Conservation (phyloP, 2,113 vertebrate genomes). For the Syngnathus floridae region DNA sequence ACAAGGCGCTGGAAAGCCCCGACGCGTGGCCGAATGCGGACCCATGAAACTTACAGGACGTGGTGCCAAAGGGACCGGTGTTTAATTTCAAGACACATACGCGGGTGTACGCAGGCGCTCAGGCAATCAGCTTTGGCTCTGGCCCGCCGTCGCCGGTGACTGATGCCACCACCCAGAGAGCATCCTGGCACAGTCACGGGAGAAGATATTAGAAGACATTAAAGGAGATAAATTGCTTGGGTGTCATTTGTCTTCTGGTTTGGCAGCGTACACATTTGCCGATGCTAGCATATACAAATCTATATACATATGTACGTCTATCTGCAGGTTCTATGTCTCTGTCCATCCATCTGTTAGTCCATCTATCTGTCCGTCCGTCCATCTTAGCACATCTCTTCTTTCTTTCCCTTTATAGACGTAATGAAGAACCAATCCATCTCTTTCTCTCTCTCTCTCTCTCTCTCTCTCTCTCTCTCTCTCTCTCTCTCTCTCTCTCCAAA, state of each 20-base stretch:
- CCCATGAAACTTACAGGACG: not conserved
- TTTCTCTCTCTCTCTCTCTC: no score
- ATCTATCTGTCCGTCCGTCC: no score
- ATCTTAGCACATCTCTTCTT: not conserved
- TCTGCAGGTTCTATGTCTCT: no score
- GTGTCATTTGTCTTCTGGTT: not conserved
- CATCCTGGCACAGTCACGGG: not conserved
- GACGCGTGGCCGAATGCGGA: not conserved
- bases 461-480: not conserved
- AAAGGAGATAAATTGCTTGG: not conserved
- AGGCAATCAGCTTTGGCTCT: not conserved
- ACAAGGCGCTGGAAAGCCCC: conserved; percentile 31
- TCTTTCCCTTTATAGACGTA: conserved; percentile 1
- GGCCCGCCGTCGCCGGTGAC: not conserved
- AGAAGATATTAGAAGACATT: not conserved
- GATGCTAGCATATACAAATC: not conserved
- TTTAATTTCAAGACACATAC: not conserved
- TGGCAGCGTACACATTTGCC: not conserved
- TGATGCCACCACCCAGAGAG: not conserved
- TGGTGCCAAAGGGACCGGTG: not conserved
- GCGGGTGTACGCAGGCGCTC: not conserved
- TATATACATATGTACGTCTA: no score
- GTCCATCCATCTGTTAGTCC: no score
- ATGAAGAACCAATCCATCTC: not conserved
- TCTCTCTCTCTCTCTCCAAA: not conserved